Conservation (phyloP, 2,113 vertebrate species). For the Petaurus breviceps region DNA sequence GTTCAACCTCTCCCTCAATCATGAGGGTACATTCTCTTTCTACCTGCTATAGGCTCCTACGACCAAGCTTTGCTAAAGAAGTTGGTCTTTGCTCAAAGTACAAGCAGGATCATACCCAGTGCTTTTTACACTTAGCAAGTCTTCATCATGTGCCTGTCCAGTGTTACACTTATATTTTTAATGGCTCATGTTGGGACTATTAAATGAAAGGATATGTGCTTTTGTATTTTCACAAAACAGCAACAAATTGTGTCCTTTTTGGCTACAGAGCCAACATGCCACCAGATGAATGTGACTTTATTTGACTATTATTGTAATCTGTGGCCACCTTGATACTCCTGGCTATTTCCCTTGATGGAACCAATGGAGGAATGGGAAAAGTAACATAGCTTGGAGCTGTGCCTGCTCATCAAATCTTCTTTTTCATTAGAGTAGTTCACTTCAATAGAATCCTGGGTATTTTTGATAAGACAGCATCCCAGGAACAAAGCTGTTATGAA, state of each 20-base stretch:
- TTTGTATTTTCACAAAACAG: conserved; percentile 1
- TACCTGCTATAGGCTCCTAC: background rate
- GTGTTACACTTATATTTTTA: background rate
- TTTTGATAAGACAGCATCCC: conserved; percentile 81
- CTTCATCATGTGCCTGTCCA: background rate
- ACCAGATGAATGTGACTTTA: conserved; percentile 23
- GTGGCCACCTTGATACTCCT: conserved; percentile 67
- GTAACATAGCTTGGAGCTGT: conserved; percentile 63
- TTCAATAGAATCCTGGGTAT: conserved; percentile 79
- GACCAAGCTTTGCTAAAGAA: background rate
- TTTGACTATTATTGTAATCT: conserved; percentile 52
- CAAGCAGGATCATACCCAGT: background rate
- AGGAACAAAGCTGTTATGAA: conserved; percentile 82
- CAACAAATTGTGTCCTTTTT: background rate
- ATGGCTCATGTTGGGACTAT: background rate
- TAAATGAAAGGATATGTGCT: background rate
- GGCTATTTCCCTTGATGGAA: conserved; percentile 69
- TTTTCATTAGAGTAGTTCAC: conserved; percentile 82
- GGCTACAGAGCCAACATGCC: background rate
- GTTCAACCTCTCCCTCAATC: background rate
- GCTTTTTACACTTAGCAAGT: background rate
- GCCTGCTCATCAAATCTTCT: conserved; percentile 73
- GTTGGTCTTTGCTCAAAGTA: background rate
- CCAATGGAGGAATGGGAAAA: conserved; percentile 59
- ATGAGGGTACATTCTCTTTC: background rate